phyloP scores from a whole-genome alignment of 2,113 vertebrate genomes.

The Myodes glareolus region DNA sequence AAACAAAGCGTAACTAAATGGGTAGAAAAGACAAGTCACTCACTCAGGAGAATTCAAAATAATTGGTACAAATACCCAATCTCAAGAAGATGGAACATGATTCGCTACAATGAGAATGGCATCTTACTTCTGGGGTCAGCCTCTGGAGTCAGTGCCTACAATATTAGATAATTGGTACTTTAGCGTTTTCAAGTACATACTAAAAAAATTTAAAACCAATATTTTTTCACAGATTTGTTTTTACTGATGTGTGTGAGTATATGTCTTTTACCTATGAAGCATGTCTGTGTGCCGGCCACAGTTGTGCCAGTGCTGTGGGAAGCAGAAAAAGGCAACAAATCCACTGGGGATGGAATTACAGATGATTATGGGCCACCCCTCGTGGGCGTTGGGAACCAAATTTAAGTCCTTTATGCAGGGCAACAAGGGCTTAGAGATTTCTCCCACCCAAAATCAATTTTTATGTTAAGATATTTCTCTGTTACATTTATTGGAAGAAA shows the following conservation, averaged over 20 bases:
- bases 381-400: background rate
- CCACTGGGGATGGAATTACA: background rate
- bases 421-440: background rate
- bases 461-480: background rate
- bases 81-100: background rate
- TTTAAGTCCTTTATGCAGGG: background rate
- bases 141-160: background rate
- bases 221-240: background rate
- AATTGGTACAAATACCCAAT: background rate
- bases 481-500: background rate
- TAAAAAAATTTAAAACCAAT: background rate
- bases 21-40: background rate
- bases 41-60: background rate
- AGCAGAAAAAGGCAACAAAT: background rate
- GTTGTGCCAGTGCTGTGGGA: too few relatives aligned
- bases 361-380: too few relatives aligned
- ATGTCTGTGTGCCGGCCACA: too few relatives aligned
- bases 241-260: background rate
- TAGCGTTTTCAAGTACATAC: constrained; percentile 24
- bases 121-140: background rate
- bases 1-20: background rate
- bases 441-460: background rate
- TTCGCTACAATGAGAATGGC: background rate
- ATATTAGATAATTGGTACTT: background rate
- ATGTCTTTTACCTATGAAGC: background rate